phyloP scores from a whole-genome alignment of 2,113 vertebrate species.

The Dascyllus trimaculatus region DNA sequence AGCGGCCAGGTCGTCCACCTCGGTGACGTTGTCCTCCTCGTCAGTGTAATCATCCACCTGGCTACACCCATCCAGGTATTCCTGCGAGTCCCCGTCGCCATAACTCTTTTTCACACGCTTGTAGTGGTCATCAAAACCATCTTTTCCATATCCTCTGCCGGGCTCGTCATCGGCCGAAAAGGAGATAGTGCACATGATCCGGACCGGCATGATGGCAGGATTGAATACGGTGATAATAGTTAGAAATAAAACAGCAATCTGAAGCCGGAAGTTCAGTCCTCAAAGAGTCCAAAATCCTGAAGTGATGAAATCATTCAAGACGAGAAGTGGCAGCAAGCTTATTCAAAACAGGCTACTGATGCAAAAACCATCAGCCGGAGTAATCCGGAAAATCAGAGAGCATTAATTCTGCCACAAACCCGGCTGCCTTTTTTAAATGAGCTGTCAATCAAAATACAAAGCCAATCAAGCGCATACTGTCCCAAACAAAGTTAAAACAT shows the following conservation, averaged over 20 bases:
- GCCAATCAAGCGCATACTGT: neutral
- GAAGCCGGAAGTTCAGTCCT: neutral
- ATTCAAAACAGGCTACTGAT: neutral
- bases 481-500: constrained; percentile 35
- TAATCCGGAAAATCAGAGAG: neutral
- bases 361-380: constrained; percentile 1
- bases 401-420: no score
- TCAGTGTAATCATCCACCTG: constrained; percentile 68
- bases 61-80: constrained; percentile 76
- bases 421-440: neutral
- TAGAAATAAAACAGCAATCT: neutral
- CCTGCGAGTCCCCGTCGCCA: constrained; percentile 60
- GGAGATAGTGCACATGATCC: constrained; percentile 96
- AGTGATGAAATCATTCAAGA: neutral
- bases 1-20: constrained; percentile 82
- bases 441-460: neutral
- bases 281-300: constrained; percentile 1
- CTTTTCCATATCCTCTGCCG: constrained; percentile 50
- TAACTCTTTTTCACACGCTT: constrained; percentile 73
- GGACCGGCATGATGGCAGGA: constrained; percentile 88
- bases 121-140: constrained; percentile 82
- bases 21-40: constrained; percentile 70
- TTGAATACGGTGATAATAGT: neutral
- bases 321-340: neutral
- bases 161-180: constrained; percentile 89